A percentile compares a stretch with the other conserved stretches of the same genome.
phyloP scores from a whole-genome alignment of 1,140 invertebrate genomes.

The Diplogasteroides magnus region DNA sequence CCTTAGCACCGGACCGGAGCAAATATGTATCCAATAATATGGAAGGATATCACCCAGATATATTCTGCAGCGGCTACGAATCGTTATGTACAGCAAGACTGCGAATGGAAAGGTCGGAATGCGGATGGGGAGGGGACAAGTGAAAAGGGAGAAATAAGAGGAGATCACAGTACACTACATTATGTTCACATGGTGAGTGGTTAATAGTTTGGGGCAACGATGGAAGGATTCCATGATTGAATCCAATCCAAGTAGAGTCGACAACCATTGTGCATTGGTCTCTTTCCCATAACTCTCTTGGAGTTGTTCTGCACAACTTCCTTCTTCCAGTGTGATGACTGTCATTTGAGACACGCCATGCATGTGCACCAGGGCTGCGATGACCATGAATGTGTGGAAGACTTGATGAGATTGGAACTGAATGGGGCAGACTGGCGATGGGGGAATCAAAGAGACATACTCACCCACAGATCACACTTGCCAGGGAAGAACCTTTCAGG shows the following conservation, averaged over 20 bases:
- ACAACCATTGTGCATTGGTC: conserved; percentile 9
- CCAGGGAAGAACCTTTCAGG: conserved; percentile 96
- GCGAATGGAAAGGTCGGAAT: no score
- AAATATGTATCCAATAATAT: no score
- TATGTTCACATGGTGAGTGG: no score
- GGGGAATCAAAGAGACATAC: no score
- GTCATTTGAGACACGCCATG: conserved; percentile 96
- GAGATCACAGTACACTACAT: no score
- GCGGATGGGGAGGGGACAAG: no score
- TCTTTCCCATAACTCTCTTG: conserved; percentile 18
- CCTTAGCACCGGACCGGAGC: no score
- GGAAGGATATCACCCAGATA: no score
- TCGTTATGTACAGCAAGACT: neutral
- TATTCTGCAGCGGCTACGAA: no score
- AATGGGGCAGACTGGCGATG: no score
- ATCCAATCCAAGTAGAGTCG: conserved; percentile 15
- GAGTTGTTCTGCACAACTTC: conserved; percentile 30
- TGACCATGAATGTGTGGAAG: conserved; percentile 94
- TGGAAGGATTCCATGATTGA: conserved; percentile 6
- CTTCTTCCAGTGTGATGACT: conserved; percentile 68
- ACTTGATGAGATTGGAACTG: conserved; percentile 97
- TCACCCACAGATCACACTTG: conserved; percentile 96
- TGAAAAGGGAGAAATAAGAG: no score
- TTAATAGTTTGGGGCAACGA: no score
- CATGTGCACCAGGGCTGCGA: conserved; percentile 96